Conservation (phyloP, 2,113 vertebrate genomes). For the Sebastes schlegelii region DNA sequence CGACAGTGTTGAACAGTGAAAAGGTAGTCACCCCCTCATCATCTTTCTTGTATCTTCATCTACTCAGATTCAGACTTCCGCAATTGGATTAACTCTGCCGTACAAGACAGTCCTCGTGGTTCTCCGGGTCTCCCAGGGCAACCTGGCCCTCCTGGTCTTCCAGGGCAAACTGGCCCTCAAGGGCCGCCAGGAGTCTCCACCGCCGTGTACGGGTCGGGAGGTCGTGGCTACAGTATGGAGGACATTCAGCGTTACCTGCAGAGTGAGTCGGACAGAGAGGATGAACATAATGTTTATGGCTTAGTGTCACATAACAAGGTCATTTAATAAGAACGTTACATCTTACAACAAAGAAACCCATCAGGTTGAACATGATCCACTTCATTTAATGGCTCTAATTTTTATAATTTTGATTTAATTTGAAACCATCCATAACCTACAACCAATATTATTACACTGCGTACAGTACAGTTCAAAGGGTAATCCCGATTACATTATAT, state of each 20-base stretch:
- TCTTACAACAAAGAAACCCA: not conserved
- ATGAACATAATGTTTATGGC: not conserved
- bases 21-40: not conserved
- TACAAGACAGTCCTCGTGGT: slow-evolving; percentile 63
- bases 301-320: not conserved
- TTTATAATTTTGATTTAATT: not conserved
- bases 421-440: not conserved
- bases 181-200: slow-evolving; percentile 80
- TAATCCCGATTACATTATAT: not conserved
- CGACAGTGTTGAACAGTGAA: not conserved
- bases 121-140: slow-evolving; percentile 84
- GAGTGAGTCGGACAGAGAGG: slow-evolving; percentile 80
- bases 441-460: not conserved
- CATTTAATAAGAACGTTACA: not conserved
- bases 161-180: slow-evolving; percentile 48
- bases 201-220: slow-evolving; percentile 53
- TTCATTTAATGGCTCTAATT: not conserved
- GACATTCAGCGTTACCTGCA: slow-evolving; percentile 90
- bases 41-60: not conserved
- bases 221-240: slow-evolving; percentile 84
- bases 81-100: slow-evolving; percentile 58
- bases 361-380: not conserved
- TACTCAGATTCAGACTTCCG: slow-evolving; percentile 72
- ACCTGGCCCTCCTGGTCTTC: slow-evolving; percentile 70
- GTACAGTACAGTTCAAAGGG: not conserved